Conservation (phyloP, 2,888 invertebrate species). For the Rhabditophanes sp. region DNA sequence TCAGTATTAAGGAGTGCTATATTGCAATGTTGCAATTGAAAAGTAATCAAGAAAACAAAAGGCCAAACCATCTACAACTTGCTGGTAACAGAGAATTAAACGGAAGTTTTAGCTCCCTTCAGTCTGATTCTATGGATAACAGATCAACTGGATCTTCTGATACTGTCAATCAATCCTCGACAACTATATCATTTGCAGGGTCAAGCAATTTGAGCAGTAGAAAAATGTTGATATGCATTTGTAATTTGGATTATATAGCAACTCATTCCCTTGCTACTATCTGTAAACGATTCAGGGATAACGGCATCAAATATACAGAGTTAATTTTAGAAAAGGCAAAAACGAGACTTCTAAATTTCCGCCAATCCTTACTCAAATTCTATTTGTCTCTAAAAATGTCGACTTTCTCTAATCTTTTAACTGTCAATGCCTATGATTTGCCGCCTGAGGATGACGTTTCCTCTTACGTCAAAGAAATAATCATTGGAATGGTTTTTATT, state of each 20-base stretch:
- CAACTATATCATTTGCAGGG: no score
- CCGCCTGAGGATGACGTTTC: slow-evolving; percentile 23
- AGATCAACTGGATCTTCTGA: no score
- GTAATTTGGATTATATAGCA: slow-evolving; percentile 39
- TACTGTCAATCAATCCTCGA: no score
- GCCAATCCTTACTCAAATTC: slow-evolving; percentile 20
- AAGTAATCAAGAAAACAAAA: slow-evolving; percentile 2
- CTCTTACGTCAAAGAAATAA: slow-evolving; percentile 40
- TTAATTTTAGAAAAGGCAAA: slow-evolving; percentile 35
- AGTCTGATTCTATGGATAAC: no score
- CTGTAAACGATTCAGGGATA: slow-evolving; percentile 28
- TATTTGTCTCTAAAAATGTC: slow-evolving; percentile 28
- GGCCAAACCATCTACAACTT: no score
- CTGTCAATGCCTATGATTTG: background rate
- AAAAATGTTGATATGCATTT: slow-evolving; percentile 34
- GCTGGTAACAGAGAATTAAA: no score
- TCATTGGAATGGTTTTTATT: slow-evolving; percentile 38
- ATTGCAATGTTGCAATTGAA: slow-evolving; percentile 11
- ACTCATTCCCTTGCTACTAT: slow-evolving; percentile 28
- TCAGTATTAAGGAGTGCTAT: slow-evolving; percentile 17
- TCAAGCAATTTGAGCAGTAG: slow-evolving; percentile 26
- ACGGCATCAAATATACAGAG: slow-evolving; percentile 33
- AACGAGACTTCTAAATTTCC: slow-evolving; percentile 22
- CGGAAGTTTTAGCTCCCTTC: no score
- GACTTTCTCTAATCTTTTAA: background rate